Conservation (phyloP, 2,888 invertebrate genomes). For the Nebria brevicollis region DNA sequence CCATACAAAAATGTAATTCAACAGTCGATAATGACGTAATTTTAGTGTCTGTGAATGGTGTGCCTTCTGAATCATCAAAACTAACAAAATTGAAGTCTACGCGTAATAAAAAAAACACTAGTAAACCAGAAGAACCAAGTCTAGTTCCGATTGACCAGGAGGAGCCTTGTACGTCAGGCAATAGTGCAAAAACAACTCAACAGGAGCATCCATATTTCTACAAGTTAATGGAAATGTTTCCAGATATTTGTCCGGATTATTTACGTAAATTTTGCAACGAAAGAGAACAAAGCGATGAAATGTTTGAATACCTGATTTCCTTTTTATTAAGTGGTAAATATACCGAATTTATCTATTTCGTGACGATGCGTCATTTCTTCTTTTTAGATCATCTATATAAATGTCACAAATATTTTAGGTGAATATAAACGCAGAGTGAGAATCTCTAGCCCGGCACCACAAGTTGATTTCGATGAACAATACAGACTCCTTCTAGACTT, state of each 20-base stretch:
- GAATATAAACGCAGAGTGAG: conserved; percentile 52
- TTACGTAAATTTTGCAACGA: conserved; percentile 52
- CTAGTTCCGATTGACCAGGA: no score
- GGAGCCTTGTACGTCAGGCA: no score
- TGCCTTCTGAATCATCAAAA: neutral
- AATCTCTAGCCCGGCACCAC: conserved; percentile 43
- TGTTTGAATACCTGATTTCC: conserved; percentile 53
- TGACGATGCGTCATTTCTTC: no score
- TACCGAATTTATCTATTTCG: no score
- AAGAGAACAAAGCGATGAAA: conserved; percentile 44
- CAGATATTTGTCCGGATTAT: conserved; percentile 55
- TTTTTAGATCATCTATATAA: neutral
- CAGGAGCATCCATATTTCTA: conserved; percentile 30
- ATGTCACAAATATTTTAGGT: conserved; percentile 33
- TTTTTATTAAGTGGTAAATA: conserved; percentile 48
- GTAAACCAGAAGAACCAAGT: no score
- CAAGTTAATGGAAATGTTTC: conserved; percentile 55
- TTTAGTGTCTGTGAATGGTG: neutral
- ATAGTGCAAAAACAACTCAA: neutral
- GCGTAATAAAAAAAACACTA: no score
- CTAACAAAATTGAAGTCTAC: neutral
- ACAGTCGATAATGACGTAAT: neutral
- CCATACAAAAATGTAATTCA: neutral
- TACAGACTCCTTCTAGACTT: conserved; percentile 55
- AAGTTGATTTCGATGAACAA: conserved; percentile 54